Base-by-base conservation (phyloP, 2,888 invertebrate species). In the Silvanus unidentatus region DNA sequence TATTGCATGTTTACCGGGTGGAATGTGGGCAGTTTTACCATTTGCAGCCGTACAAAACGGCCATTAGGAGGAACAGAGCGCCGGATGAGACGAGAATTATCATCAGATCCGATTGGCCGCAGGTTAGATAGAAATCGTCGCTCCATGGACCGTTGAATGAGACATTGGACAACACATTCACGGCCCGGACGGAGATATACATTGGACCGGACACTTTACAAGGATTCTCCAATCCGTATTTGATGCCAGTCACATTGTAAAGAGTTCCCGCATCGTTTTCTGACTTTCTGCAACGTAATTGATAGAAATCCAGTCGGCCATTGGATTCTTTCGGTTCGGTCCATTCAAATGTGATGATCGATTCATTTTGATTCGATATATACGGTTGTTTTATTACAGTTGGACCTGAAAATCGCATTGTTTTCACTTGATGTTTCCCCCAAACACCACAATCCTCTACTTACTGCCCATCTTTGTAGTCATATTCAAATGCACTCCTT, bases 321-420 rank as follows among this genome's bases (percentile, higher is more conserved):
- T 73, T 72, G 0, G 72, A 56, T 14, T 66, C 57, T 1, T 50
- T 35, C 0, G 80, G 80, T 44, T 59, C 63, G 4, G 59, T 54
- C 80, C 80, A 81, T 0, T 51, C 54, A 2, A 80, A 64, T 1
- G 58, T 49, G 14, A 75, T 71, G 47, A 68, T 65, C n/a, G 75
- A 73, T 10, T 71, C 69, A 50, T 77, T 77, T 41, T 71, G 62
- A 39, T 69, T 71, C 2, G 62, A 60, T 1, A 75, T 69, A 1
- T 43, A 59, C 0, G 75, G 76, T 42, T 65, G 55, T 8, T 59
- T 45, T 38, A 66, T 64, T 41, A 52, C 51, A 15, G 59, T 59
- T 3, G 70, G 69, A 49, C 52, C 65, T 65, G 39, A 30, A 54
- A 45, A 30, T 5, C 8, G 4, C 4, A 22, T 22, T 22, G 8